Percentiles rank a stretch among this genome's conserved stretches.
phyloP scores from a whole-genome alignment of 2,113 vertebrate genomes.

The Apistogramma diplotaenia region DNA sequence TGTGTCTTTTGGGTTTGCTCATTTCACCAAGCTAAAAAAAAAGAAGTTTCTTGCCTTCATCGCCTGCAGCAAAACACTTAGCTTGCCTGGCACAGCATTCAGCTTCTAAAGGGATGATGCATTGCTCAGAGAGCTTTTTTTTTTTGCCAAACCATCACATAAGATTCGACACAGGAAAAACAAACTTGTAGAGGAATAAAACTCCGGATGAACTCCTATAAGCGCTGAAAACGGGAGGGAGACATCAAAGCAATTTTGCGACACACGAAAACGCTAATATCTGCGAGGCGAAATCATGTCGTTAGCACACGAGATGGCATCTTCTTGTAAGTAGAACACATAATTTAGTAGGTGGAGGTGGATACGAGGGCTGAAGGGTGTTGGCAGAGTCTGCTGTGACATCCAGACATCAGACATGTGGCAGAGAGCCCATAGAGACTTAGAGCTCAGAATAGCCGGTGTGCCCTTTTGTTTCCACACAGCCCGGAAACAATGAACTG shows the following conservation, averaged over 20 bases:
- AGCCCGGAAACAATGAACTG: slow-evolving; percentile 32
- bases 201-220: slow-evolving; percentile 48
- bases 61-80: slow-evolving; percentile 58
- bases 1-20: slow-evolving; percentile 63
- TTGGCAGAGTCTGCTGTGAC: slow-evolving; percentile 15
- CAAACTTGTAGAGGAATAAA: slow-evolving; percentile 40
- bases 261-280: slow-evolving; percentile 6
- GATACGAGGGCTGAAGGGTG: slow-evolving; percentile 10
- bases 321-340: slow-evolving; percentile 23
- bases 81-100: slow-evolving; percentile 56
- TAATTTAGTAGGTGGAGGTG: slow-evolving; percentile 26
- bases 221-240: slow-evolving; percentile 9
- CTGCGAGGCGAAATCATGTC: slow-evolving; percentile 33
- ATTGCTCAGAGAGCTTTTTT: slow-evolving; percentile 40
- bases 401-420: not conserved
- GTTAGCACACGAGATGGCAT: slow-evolving; percentile 34
- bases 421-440: slow-evolving; percentile 21
- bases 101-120: slow-evolving; percentile 50
- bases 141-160: slow-evolving; percentile 45
- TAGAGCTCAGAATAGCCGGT: slow-evolving; percentile 21
- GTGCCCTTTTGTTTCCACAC: slow-evolving; percentile 39
- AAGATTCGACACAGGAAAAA: slow-evolving; percentile 56
- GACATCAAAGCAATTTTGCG: slow-evolving; percentile 46
- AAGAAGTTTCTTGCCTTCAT: slow-evolving; percentile 53
- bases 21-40: slow-evolving; percentile 57